phyloP scores from a whole-genome alignment of 2,888 invertebrate genomes.

The Scelioninae gen. 2 region DNA sequence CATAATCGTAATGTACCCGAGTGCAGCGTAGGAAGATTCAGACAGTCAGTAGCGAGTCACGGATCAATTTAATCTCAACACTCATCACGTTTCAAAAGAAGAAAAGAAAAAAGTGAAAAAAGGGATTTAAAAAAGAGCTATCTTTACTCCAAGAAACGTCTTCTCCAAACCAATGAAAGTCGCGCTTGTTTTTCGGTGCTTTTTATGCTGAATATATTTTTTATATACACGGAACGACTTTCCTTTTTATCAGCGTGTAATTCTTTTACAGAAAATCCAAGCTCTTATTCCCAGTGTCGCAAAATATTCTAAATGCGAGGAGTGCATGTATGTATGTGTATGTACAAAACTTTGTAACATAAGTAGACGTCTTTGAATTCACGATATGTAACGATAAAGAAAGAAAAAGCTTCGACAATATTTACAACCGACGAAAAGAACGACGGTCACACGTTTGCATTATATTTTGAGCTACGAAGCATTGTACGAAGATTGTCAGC shows the following conservation, averaged over 20 bases:
- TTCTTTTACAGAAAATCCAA: conserved; percentile 17
- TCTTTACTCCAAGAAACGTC: conserved; percentile 32
- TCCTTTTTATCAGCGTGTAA: conserved; percentile 20
- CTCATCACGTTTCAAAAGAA: conserved; percentile 38
- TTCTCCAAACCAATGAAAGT: conserved; percentile 33
- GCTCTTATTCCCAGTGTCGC: conserved; percentile 14
- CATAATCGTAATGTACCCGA: conserved; percentile 41
- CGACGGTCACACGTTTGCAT: conserved; percentile 22
- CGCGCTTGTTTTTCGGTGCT: conserved; percentile 42
- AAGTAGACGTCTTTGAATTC: conserved; percentile 42
- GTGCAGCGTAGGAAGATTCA: conserved; percentile 46
- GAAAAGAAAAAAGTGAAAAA: background rate
- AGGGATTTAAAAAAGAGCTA: too few species aligned
- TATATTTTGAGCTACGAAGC: conserved; percentile 33
- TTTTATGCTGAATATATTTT: conserved; percentile 52
- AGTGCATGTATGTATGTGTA: conserved; percentile 34
- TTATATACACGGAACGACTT: conserved; percentile 22
- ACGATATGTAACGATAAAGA: conserved; percentile 30
- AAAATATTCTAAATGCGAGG: conserved; percentile 28
- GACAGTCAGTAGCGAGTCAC: conserved; percentile 44
- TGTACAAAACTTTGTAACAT: conserved; percentile 44
- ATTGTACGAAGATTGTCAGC: conserved; percentile 19
- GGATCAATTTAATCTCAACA: conserved; percentile 61
- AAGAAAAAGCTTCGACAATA: conserved; percentile 43
- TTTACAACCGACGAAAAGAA: conserved; percentile 30